These are phyloP conservation scores for Cyrtonyx montezumae DNA, from an alignment of 2,113 vertebrate genomes.

Conservation along the genomic window DNA sequence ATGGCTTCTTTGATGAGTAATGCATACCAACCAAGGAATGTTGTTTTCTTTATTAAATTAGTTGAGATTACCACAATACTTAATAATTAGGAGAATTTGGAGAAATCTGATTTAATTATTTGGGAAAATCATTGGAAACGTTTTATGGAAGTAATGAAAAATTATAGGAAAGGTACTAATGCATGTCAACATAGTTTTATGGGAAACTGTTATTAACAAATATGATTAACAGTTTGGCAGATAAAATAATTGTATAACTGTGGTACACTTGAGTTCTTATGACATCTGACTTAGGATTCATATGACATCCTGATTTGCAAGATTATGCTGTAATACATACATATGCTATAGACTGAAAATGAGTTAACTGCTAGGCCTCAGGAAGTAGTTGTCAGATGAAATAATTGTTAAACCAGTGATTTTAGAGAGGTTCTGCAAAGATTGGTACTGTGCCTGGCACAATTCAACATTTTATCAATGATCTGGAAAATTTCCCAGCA, in stretches of 20 bases:
- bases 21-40: neutral
- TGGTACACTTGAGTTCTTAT: neutral
- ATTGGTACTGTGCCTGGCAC: neutral
- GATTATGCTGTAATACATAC: neutral
- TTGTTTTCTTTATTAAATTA: neutral
- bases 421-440: neutral
- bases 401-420: neutral
- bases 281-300: neutral
- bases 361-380: neutral
- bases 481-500: neutral
- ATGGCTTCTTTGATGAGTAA: neutral
- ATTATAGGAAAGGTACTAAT: neutral
- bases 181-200: neutral
- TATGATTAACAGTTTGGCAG: neutral
- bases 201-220: neutral
- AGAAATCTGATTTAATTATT: neutral
- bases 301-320: neutral
- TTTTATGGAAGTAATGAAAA: neutral
- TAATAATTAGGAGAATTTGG: neutral
- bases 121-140: neutral
- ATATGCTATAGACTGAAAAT: neutral
- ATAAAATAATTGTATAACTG: neutral
- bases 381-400: neutral
- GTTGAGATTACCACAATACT: neutral
- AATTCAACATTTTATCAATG: neutral